Conservation (phyloP, 2,113 vertebrate genomes). For the Sigmodon hispidus region DNA sequence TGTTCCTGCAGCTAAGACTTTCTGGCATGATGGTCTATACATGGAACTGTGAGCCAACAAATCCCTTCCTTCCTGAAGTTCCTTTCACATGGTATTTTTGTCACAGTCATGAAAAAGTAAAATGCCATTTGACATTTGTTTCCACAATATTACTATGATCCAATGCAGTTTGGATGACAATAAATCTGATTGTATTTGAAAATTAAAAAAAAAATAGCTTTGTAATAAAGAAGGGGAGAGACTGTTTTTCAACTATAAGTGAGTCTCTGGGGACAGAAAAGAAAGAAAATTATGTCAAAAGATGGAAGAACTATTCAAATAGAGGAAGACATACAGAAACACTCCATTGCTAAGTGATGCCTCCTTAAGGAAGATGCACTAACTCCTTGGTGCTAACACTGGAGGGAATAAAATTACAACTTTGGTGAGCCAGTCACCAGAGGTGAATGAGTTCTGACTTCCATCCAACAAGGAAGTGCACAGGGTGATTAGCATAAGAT, state of each 20-base stretch:
- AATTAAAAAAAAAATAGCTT: neutral
- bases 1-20: neutral
- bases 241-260: neutral
- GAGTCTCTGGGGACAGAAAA: conserved; percentile 3
- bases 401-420: neutral
- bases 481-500: conserved; percentile 9
- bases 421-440: neutral
- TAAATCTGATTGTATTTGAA: conserved; percentile 2
- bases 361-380: neutral
- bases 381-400: neutral
- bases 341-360: neutral
- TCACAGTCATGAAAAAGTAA: neutral
- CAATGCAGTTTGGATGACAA: neutral
- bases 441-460: neutral
- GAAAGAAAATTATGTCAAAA: neutral
- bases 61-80: neutral
- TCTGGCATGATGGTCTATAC: neutral
- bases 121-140: neutral
- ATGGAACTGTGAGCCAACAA: neutral
- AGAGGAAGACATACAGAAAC: neutral
- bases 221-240: neutral
- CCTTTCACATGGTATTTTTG: neutral
- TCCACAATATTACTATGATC: neutral
- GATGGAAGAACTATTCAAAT: neutral
- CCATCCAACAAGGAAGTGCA: neutral